Conservation (phyloP, 2,888 invertebrate genomes). For the Aquatica leii region DNA sequence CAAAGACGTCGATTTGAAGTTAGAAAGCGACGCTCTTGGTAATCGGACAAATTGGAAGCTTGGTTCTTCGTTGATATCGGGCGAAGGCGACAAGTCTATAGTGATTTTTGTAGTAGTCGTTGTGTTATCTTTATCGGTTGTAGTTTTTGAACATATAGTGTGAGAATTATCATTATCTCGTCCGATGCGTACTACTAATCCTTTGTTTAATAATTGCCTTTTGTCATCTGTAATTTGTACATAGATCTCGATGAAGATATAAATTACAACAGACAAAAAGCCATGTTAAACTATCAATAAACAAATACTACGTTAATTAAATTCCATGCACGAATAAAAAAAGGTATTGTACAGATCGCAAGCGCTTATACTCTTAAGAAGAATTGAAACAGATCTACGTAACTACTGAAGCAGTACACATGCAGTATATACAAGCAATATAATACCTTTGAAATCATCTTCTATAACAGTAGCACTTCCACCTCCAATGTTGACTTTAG, state of each 20-base stretch:
- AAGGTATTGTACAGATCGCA: slow-evolving; percentile 39
- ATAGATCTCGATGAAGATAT: slow-evolving; percentile 20
- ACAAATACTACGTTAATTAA: slow-evolving; percentile 35
- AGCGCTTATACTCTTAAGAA: slow-evolving; percentile 2
- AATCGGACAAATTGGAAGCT: slow-evolving; percentile 36
- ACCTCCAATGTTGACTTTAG: slow-evolving; percentile 66
- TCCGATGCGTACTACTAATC: slow-evolving; percentile 60
- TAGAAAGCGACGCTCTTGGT: slow-evolving; percentile 51
- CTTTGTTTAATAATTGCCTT: slow-evolving; percentile 58
- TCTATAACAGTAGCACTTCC: slow-evolving; percentile 61
- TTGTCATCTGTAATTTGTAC: slow-evolving; percentile 53
- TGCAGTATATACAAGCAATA: slow-evolving; percentile 11
- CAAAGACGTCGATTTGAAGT: slow-evolving; percentile 61
- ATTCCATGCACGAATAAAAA: slow-evolving; percentile 49
- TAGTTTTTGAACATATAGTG: slow-evolving; percentile 58
- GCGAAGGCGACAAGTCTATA: slow-evolving; percentile 58
- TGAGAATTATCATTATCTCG: slow-evolving; percentile 55
- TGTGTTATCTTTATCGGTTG: slow-evolving; percentile 47
- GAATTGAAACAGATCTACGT: slow-evolving; percentile 6
- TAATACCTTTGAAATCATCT: slow-evolving; percentile 53
- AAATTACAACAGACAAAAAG: slow-evolving; percentile 24
- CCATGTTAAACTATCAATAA: slow-evolving; percentile 27
- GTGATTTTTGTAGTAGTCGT: slow-evolving; percentile 60
- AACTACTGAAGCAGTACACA: slow-evolving; percentile 23
- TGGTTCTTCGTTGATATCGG: slow-evolving; percentile 38